Base-by-base conservation (phyloP, 2,797 vertebrate genomes). In the Melanotaenia pygmaea region DNA sequence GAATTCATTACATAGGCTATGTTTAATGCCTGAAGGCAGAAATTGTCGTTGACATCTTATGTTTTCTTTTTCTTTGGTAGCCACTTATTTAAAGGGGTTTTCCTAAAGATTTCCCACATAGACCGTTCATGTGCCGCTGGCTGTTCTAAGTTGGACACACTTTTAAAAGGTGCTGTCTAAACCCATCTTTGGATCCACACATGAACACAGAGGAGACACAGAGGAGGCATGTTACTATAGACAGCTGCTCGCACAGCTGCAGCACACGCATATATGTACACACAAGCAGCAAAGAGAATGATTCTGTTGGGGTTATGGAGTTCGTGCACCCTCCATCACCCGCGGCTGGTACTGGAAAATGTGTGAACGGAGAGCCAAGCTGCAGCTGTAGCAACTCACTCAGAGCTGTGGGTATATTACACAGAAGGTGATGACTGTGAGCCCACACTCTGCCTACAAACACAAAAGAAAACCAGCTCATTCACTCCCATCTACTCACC, bases 211-310 rank as follows among this genome's bases (percentile, higher is more conserved):
- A 87, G 73, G 79, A 83, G 72, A 82, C 67, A 67, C 67, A 67
- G 69, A 87, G 73, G 79, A 83, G 72, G 72, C 80, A 70, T 72
- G 82, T 86, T 89, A 88, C 87, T 82, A 60, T 67, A 74, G 87
- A 85, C 91, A 92, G 90, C 88, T 92, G 89, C 91, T 87, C 69
- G 7, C 81, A 79, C 92, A 93, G 91, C 91, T 93, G 90, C 76
- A 20, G 50, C 51, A 22, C 57, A 69, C 38, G 26, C 28, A 64
- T 45, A 56, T 66, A 77, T 54, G 64, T 30, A 59, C 59, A 66
- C 66, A 73, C 58, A 67, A 59, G 71, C 67, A 65, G 73, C 24
- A 76, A 45, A 70, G 63, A 77, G 47, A 35, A 47, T 26, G 58
- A 35, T 37, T n/a, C 75, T 30, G 73, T 45, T 37, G 78, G 85